phyloP scores from a whole-genome alignment of 2,113 vertebrate genomes.

The Hiodon tergisus region DNA sequence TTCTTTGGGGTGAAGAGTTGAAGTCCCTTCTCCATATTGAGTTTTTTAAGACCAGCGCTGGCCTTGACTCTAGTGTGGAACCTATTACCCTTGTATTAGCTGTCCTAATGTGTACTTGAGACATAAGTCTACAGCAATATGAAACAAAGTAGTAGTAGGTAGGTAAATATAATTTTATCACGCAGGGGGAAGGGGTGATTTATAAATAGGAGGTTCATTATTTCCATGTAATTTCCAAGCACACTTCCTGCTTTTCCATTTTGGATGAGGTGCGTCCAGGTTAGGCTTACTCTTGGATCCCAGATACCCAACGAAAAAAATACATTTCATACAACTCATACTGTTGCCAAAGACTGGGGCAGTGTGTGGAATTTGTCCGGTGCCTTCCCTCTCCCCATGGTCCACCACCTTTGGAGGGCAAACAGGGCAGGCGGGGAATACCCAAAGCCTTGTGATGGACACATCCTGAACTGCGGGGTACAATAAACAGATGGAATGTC shows the following conservation, averaged over 20 bases:
- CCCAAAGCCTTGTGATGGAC: neutral
- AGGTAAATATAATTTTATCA: too few species aligned
- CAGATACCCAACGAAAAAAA: constrained; percentile 1
- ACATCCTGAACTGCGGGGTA: neutral
- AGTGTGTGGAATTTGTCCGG: neutral
- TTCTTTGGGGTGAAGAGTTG: constrained; percentile 37
- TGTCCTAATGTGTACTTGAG: neutral
- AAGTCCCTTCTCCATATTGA: constrained; percentile 44
- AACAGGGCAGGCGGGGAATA: neutral
- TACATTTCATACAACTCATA: neutral
- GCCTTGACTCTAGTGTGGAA: constrained; percentile 17
- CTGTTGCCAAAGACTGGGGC: neutral
- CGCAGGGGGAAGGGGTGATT: too few species aligned
- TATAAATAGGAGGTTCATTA: too few species aligned
- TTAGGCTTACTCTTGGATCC: neutral
- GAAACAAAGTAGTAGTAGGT: too few species aligned
- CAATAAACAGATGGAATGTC: too few species aligned
- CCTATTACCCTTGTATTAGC: neutral
- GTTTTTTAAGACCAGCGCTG: constrained; percentile 20
- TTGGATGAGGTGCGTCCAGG: constrained; percentile 3
- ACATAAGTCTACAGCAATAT: too few species aligned
- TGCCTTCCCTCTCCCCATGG: neutral
- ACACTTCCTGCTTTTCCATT: neutral
- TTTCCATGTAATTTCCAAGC: neutral
- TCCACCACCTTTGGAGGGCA: neutral